These are phyloP conservation scores for Pristionchus exspectatus DNA, from an alignment of 2,888 invertebrate genomes.

Conservation along the genomic window DNA sequence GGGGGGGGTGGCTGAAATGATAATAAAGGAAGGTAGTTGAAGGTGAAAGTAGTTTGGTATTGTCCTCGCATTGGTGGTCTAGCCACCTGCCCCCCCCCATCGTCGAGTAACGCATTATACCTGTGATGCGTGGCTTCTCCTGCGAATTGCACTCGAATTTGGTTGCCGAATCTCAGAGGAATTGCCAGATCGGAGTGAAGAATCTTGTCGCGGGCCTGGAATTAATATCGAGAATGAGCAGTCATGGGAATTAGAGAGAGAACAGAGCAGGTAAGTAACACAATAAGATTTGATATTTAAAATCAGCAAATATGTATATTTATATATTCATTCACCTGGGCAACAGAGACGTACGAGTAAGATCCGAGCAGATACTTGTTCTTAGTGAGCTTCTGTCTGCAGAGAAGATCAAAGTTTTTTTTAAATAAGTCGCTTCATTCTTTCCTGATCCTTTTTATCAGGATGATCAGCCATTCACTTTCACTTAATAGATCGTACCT, in stretches of 20 bases:
- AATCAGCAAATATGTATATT: neutral
- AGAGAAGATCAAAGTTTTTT: neutral
- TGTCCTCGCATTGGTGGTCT: neutral
- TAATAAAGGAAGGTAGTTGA: no score
- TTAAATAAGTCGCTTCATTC: neutral
- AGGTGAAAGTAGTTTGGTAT: no score
- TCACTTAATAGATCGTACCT: constrained; percentile 52
- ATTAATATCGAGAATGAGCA: constrained; percentile 32
- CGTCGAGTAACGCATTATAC: constrained; percentile 48
- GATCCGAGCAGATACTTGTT: constrained; percentile 72
- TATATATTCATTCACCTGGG: constrained; percentile 56
- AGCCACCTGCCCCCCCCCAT: no score
- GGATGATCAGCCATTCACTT: neutral
- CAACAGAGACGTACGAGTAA: constrained; percentile 70
- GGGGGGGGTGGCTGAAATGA: no score
- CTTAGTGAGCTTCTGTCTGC: constrained; percentile 68
- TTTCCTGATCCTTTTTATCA: no score
- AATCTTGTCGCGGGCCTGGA: constrained; percentile 64
- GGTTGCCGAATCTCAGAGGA: constrained; percentile 67
- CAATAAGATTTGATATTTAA: no score
- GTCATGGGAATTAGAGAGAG: no score
- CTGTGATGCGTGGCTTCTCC: constrained; percentile 76
- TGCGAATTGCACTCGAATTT: constrained; percentile 70
- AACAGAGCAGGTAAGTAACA: no score
- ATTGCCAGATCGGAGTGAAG: constrained; percentile 66